phyloP scores from a whole-genome alignment of 2,888 invertebrate genomes.

The Drosophila pseudotakahashii region DNA sequence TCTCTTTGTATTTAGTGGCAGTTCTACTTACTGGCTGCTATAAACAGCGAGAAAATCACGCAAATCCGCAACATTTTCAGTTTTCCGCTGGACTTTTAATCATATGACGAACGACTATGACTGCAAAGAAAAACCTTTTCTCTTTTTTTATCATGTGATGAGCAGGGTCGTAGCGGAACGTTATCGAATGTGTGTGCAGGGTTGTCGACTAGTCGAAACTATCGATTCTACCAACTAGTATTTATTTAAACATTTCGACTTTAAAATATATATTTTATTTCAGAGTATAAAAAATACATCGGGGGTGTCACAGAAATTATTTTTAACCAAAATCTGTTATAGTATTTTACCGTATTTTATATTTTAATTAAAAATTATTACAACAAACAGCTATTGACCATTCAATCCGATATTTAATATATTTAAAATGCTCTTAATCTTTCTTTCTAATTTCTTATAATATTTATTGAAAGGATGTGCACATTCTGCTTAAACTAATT shows the following conservation, averaged over 20 bases:
- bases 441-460: too few relatives aligned
- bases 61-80: constrained; percentile 81
- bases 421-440: too few relatives aligned
- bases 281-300: too few relatives aligned
- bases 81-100: constrained; percentile 75
- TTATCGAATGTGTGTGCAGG: constrained; percentile 41
- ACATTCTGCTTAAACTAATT: too few relatives aligned
- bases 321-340: too few relatives aligned
- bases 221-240: neutral
- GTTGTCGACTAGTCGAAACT: neutral
- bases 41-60: constrained; percentile 78
- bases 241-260: neutral
- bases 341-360: too few relatives aligned
- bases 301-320: too few relatives aligned
- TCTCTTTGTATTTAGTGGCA: neutral
- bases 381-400: too few relatives aligned
- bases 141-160: constrained; percentile 75
- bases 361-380: too few relatives aligned
- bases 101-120: constrained; percentile 83
- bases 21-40: constrained; percentile 82
- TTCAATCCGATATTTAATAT: too few relatives aligned
- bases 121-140: constrained; percentile 66
- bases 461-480: too few relatives aligned
- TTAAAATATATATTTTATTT: too few relatives aligned
- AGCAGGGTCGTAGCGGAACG: constrained; percentile 23